Evolutionary conservation across 2,888 invertebrate genomes (phyloP), one percentile per base, ranked within the genome.

Genomic region (Tenthredo amoena): DNA sequence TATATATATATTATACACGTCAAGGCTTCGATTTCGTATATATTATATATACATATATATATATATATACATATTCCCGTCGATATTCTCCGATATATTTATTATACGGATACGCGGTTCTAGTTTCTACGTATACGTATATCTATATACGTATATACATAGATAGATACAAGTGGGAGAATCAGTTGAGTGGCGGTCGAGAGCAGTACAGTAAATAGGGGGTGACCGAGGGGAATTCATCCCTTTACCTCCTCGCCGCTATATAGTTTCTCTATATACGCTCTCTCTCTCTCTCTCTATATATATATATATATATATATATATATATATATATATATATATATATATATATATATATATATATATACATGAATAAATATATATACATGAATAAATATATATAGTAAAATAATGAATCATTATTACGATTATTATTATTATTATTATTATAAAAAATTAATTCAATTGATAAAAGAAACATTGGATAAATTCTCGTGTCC

Each of bases 111-210:
- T 12, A 43, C 43, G 10, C 12, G 43, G 43, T 43, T 43, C 43
- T 43, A 43, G 55, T 55, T n/a, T 5, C 55, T 55, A 55, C 18
- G n/a, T 62, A 21, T 21, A 21, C 21, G n/a, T 26, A n/a, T 55
- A n/a, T 55, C 18, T 6, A 18, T 55, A 55, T 55, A 26, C 34
- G 12, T 34, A 31, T 34, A 34, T 34, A 31, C 34, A 26, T 18
- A 68, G 31, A 26, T 34, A 68, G 31, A 34, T 77, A 55, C 50
- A 50, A 77, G 76, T 50, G 50, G 76, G 18, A 50, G 76, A 77
- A 77, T 77, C 76, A 77, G 31, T 77, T 31, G 76, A 77, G 50
- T 50, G 76, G 76, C 77, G 47, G 77, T 50, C 77, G 76, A 50
- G 77, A 77, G 55, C 12, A 43, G 21, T 43, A 74, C 21, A 55